Conservation (phyloP, 2,888 invertebrate genomes). For the Napeogenes sylphis region DNA sequence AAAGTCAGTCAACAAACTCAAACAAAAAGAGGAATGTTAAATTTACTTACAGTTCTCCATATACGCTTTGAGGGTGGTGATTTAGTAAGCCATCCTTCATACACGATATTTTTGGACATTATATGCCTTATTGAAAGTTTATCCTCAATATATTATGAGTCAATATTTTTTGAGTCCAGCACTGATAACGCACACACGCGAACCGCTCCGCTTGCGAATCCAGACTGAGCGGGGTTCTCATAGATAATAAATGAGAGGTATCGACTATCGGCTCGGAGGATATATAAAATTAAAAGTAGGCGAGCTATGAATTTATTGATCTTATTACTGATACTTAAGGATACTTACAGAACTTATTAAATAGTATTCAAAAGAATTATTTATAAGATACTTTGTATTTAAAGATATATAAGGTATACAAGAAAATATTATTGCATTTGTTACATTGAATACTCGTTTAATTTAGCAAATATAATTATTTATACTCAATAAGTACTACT, state of each 20-base stretch:
- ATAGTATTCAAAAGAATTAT: too few species aligned
- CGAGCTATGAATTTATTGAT: too few species aligned
- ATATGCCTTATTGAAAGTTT: constrained; percentile 31
- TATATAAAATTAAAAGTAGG: neutral
- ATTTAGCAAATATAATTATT: too few species aligned
- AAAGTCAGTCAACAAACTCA: constrained; percentile 54
- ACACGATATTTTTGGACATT: constrained; percentile 83
- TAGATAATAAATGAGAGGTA: neutral
- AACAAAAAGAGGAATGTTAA: constrained; percentile 21
- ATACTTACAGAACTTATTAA: too few species aligned
- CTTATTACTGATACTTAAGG: too few species aligned
- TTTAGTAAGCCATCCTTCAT: constrained; percentile 97
- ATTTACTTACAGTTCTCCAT: constrained; percentile 92
- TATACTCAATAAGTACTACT: too few species aligned
- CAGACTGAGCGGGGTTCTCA: constrained; percentile 11
- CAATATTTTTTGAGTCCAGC: constrained; percentile 43
- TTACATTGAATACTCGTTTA: too few species aligned
- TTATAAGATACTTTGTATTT: too few species aligned
- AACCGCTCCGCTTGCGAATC: constrained; percentile 26
- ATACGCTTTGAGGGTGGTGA: constrained; percentile 95
- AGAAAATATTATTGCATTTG: too few species aligned
- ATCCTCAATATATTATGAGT: constrained; percentile 41
- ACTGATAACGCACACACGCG: constrained; percentile 29
- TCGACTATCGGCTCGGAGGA: neutral
- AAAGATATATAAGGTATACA: too few species aligned